Base-by-base conservation (phyloP, 2,888 invertebrate species). In the Ischnus inquisitorius region DNA sequence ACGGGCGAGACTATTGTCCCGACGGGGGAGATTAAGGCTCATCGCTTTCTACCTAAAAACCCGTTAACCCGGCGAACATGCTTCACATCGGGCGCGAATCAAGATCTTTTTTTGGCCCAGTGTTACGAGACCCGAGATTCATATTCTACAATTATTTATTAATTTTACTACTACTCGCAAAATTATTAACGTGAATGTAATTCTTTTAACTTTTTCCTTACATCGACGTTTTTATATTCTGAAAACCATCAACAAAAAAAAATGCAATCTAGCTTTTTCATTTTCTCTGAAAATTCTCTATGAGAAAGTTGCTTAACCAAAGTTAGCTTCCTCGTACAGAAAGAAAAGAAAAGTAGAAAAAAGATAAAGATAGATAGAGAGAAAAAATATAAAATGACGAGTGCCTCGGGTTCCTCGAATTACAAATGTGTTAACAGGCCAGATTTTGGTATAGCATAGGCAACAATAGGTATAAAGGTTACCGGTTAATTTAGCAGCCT, bases 401-500 rank as follows among this genome's bases (percentile, higher is more conserved):
- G 16, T 16, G 10, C 16, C 4, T 8, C 19, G 25, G 8, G 2
- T 28, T 28, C 34, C 28, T 19, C n/a, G 8, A 46, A 62, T 74
- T 19, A 25, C 14, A 34, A 19, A 39, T 25, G 34, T 39, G 60
- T 64, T 39, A 14, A 64, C n/a, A 43, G 28, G 28, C 69, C 57
- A 65, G 41, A 22, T 14, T 41, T 65, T 12, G 12, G 51, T 60
- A 51, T 77, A 60, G 43, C 3, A 39, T 65, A 41, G 78, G 48
- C 69, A 41, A 78, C 74, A 78, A 41, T 71, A 77, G 39, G 69
- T 64, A 65, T 54, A 34, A 78, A 34, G 8, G 78, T 78, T 84
- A 69, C 77, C 84, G 22, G 77, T 67, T 84, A 84, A 84, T 84
- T 77, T 51, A 74, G 41, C 77, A 83, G 90, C 92, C 90, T 85